Evolutionary conservation across 2,797 vertebrate species (phyloP).

Genomic region (Micrastur ruficollis): DNA sequence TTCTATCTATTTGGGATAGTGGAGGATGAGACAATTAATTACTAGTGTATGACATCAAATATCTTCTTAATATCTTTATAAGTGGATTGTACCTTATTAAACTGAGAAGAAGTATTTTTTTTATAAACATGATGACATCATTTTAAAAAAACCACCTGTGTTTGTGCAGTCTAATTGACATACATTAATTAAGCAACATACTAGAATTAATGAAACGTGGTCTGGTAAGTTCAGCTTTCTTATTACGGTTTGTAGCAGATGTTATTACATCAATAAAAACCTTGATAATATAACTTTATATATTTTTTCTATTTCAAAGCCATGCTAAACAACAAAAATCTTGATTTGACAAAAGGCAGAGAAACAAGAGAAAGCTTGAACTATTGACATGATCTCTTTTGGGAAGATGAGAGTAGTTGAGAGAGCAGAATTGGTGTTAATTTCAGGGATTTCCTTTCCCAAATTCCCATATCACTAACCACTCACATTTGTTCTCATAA

Average conservation of each 20-base stretch:
- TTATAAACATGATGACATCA: background rate
- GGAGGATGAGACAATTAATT: background rate
- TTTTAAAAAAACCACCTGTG: background rate
- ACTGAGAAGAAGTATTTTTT: background rate
- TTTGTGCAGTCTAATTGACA: background rate
- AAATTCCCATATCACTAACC: background rate
- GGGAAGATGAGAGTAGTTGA: background rate
- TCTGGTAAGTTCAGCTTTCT: background rate
- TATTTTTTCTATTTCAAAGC: background rate
- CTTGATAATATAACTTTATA: background rate
- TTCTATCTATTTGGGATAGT: background rate
- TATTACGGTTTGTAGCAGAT: background rate
- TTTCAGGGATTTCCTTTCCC: background rate
- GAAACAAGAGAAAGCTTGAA: background rate
- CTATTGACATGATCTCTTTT: background rate
- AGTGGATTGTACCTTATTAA: background rate
- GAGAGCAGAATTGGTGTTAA: background rate
- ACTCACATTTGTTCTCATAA: background rate
- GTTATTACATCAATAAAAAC: background rate
- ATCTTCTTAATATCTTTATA: background rate
- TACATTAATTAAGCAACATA: background rate
- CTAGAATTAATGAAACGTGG: background rate
- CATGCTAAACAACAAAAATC: background rate
- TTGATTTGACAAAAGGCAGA: background rate
- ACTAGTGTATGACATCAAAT: background rate